phyloP scores from a whole-genome alignment of 2,113 vertebrate genomes.

The Nymphicus hollandicus region DNA sequence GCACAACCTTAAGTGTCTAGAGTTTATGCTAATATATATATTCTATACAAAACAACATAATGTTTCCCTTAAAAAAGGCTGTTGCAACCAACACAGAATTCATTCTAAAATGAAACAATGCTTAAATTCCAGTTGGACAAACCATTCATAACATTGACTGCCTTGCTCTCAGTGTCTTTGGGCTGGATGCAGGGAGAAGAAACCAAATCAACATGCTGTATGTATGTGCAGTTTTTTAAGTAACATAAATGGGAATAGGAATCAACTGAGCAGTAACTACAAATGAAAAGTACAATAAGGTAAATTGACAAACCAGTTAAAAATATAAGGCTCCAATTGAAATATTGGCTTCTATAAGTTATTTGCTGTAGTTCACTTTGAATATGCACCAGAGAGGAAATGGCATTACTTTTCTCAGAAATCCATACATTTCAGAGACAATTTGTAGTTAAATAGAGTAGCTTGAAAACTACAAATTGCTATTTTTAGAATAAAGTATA shows the following conservation, averaged over 20 bases:
- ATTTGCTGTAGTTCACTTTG: background rate
- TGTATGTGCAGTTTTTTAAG: fast-evolving
- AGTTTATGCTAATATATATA: background rate
- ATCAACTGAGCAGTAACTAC: background rate
- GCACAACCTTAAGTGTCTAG: background rate
- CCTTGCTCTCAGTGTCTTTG: background rate
- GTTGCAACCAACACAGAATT: background rate
- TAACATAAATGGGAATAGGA: background rate
- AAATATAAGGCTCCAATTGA: background rate
- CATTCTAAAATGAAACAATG: background rate
- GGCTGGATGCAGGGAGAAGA: background rate
- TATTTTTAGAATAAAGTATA: background rate
- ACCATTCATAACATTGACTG: background rate
- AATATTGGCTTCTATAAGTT: background rate
- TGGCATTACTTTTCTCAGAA: background rate
- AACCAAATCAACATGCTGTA: background rate
- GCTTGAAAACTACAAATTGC: background rate
- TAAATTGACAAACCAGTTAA: constrained; percentile 22
- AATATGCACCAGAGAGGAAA: background rate
- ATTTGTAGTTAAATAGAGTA: background rate
- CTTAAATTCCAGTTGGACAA: background rate
- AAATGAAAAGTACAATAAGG: background rate
- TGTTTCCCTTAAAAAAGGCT: background rate
- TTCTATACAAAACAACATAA: background rate
- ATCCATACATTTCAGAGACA: background rate